Evolutionary conservation across 2,797 vertebrate species (phyloP).

Genomic region (Pristis pectinata): DNA sequence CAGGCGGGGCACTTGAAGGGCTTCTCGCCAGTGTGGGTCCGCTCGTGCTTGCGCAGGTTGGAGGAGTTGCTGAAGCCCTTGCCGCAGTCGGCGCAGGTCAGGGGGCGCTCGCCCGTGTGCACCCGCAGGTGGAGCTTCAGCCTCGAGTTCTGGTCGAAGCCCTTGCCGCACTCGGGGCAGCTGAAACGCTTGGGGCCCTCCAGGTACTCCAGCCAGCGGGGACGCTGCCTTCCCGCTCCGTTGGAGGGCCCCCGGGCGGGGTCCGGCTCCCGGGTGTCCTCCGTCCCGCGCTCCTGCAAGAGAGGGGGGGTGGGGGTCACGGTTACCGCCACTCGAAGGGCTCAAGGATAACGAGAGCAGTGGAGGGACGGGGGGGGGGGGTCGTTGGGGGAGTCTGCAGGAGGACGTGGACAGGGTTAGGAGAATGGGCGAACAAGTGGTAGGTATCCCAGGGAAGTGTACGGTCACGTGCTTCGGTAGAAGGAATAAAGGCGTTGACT

Average conservation of each 20-base stretch:
- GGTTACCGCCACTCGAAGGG: neutral
- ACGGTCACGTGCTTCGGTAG: no score
- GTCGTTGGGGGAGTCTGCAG: no score
- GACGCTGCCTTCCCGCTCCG: rapidly evolving
- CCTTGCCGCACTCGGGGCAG: slow-evolving; percentile 81
- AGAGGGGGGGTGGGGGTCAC: neutral
- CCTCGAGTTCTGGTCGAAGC: slow-evolving; percentile 84
- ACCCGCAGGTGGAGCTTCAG: slow-evolving; percentile 54
- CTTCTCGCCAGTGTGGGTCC: neutral
- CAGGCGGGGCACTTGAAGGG: neutral
- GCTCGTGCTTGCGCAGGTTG: neutral
- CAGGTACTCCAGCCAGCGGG: neutral
- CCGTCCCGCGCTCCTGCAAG: neutral
- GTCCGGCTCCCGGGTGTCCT: neutral
- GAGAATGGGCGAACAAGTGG: no score
- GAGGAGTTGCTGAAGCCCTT: neutral
- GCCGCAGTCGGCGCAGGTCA: neutral
- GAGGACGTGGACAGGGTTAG: no score
- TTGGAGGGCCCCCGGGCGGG: no score
- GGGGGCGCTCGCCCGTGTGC: neutral
- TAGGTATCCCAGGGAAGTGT: no score
- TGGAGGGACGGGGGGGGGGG: no score
- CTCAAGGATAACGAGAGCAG: no score
- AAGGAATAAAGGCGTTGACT: no score
- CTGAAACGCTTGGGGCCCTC: slow-evolving; percentile 70